Evolutionary conservation across 2,797 vertebrate genomes (phyloP).

Genomic region (Typhlichthys subterraneus): DNA sequence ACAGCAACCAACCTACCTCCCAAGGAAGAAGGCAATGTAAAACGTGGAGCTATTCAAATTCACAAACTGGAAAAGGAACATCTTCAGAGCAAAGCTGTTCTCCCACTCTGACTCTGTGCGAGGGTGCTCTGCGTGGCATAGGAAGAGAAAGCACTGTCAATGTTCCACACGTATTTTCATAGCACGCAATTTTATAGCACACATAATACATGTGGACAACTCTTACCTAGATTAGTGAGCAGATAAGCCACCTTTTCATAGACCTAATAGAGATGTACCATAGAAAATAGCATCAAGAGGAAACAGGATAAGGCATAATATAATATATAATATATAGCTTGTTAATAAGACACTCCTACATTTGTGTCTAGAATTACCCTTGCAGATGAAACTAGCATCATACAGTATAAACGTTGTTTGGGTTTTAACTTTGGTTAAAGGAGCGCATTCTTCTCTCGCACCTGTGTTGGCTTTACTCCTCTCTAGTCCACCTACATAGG

Average conservation of each 20-base stretch:
- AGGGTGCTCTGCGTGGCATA: conserved; percentile 85
- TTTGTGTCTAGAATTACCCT: too few species aligned
- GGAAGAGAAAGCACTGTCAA: conserved; percentile 15
- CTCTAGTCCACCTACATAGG: too few species aligned
- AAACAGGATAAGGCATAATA: conserved; percentile 1
- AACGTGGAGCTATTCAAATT: conserved; percentile 99
- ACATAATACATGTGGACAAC: not conserved
- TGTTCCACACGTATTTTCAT: conserved; percentile 13
- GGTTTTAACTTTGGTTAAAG: too few species aligned
- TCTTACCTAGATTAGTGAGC: conserved; percentile 95
- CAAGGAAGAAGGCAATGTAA: conserved; percentile 98
- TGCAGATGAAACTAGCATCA: too few species aligned
- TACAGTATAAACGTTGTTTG: too few species aligned
- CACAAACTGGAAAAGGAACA: conserved; percentile 99
- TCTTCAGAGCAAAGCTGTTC: conserved; percentile 98
- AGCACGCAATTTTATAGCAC: conserved; percentile 17
- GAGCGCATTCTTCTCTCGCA: too few species aligned
- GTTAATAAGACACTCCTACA: too few species aligned
- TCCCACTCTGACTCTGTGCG: conserved; percentile 98
- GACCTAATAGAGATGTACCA: conserved; percentile 76
- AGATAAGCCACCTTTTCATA: conserved; percentile 98
- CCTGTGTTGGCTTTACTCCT: too few species aligned
- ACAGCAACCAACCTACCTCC: conserved; percentile 81
- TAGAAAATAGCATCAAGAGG: conserved; percentile 29
- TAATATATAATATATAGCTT: too few species aligned